Evolutionary conservation across 2,888 invertebrate species (phyloP), one percentile per base, ranked within the genome.

Genomic region (Hemaris fuciformis): DNA sequence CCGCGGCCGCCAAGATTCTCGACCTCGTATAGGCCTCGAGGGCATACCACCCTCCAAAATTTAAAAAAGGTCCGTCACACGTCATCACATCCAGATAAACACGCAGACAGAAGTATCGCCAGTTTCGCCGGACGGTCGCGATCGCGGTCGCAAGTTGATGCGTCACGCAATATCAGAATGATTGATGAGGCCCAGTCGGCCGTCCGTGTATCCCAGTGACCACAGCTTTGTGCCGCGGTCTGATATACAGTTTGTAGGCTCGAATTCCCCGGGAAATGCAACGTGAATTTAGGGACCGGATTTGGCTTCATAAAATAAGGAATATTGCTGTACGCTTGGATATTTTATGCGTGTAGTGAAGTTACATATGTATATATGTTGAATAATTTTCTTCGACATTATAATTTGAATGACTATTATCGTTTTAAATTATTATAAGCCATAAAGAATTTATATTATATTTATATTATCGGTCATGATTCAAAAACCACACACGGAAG

Each of bases 131-230:
- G n/a, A n/a, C n/a, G n/a, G n/a, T n/a, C n/a, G 15, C 27, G 27
- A 27, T 31, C 27, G 22, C 10, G 22, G 45, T 45, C 45, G 20
- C 31, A 53, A 84, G 80, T 84, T 86, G 85, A 83, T 84, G 85
- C 81, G 88, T 87, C 87, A 88, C 84, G 85, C 86, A 85, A 87
- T 87, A 88, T 87, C 84, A 41, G 41, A 60, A 60, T 60, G 60
- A 60, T 60, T 60, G 60, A 60, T 60, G 60, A 53, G 48, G 15
- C 34, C 8, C 41, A 25, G 60, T 53, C 13, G 46, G 27, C 45
- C 46, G 59, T 59, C 48, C 38, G 25, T 25, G 20, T n/a, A 25
- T 41, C 41, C 25, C 41, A 18, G 27, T 38, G 53, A 60, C 48
- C 48, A 53, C 53, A 53, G 57, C 57, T 61, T 57, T 61, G 57